Evolutionary conservation across 2,113 vertebrate species (phyloP), one percentile per base, ranked within the genome.

Genomic region (Benitochromis conjunctus): DNA sequence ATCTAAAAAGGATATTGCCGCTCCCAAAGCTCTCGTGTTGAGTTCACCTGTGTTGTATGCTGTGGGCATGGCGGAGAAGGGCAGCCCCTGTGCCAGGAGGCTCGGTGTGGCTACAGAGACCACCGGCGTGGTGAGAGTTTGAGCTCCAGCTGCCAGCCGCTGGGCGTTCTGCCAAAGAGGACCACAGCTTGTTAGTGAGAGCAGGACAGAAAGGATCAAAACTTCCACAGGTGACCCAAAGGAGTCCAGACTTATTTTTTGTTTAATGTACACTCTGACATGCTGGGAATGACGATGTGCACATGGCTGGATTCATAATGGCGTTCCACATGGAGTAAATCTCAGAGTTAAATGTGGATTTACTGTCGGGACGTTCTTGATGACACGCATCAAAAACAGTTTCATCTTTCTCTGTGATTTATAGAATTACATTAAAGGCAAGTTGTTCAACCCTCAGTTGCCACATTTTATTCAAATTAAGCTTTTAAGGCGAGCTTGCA

Each of bases 61-160:
- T 9, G 96, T 96, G 46, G 96, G 92, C 96, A 97, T 96, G 91
- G 96, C 95, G 1, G 96, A 96, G 94, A 97, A 96, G 64, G 96
- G 96, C 86, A 96, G 92, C 31, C 97, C 98, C 96, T 94, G 98
- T 91, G 98, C 96, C 91, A 99, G 93, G 87, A 97, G 98, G 93
- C 98, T 97, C 57, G 98, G 97, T 0, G 98, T 98, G 88, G 98
- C 97, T 0, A 99, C 98, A 82, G 98, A 97, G 88, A 99, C 97
- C 88, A 99, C 97, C 1, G 98, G 98, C 0, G 98, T 99, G 94
- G 96, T 98, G 95, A 99, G 98, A 0, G 97, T 95, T 1, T 98
- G 97, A 16, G 95, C 97, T 88, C 96, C 97, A 3, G 96, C 96
- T 8, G 96, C 96, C 74, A 99, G 94, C 92, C 98, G 93, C 95